These are phyloP conservation scores for Dichetophora obliterata DNA, from an alignment of 2,888 invertebrate species.

Conservation along the genomic window DNA sequence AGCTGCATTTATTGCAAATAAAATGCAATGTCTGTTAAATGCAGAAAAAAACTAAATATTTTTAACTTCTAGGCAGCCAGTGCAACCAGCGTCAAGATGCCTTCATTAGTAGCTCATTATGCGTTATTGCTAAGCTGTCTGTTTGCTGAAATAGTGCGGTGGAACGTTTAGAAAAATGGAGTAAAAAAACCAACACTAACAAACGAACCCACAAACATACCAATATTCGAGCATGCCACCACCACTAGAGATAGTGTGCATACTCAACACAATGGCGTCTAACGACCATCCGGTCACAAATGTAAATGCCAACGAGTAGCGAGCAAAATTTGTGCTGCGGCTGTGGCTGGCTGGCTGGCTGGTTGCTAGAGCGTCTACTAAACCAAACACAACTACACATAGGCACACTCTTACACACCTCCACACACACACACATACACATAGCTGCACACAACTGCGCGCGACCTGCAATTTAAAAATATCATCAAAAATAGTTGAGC, in stretches of 20 bases:
- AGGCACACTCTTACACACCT: not conserved
- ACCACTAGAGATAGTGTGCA: not conserved
- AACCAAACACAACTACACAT: not conserved
- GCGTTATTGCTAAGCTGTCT: too few relatives aligned
- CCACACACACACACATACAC: not conserved
- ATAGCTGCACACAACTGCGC: not conserved
- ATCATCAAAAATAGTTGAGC: slow-evolving; percentile 30
- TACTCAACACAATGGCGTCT: slow-evolving; percentile 29
- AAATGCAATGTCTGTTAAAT: too few relatives aligned
- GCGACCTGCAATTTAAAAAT: slow-evolving; percentile 20
- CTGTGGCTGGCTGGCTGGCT: not conserved
- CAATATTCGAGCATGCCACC: not conserved
- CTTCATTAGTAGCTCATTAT: too few relatives aligned
- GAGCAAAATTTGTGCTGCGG: slow-evolving; percentile 14
- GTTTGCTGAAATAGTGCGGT: too few relatives aligned
- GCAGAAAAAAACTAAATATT: too few relatives aligned
- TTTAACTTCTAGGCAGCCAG: too few relatives aligned
- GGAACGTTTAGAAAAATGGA: not conserved
- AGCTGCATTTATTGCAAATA: too few relatives aligned
- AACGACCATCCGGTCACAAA: slow-evolving; percentile 32
- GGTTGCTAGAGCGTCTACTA: not conserved
- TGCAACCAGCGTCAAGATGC: too few relatives aligned
- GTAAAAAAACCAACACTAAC: not conserved
- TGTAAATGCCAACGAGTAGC: slow-evolving; percentile 7
- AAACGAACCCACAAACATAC: not conserved